Conservation (phyloP, 1,140 invertebrate genomes). For the Drosophila insularis region DNA sequence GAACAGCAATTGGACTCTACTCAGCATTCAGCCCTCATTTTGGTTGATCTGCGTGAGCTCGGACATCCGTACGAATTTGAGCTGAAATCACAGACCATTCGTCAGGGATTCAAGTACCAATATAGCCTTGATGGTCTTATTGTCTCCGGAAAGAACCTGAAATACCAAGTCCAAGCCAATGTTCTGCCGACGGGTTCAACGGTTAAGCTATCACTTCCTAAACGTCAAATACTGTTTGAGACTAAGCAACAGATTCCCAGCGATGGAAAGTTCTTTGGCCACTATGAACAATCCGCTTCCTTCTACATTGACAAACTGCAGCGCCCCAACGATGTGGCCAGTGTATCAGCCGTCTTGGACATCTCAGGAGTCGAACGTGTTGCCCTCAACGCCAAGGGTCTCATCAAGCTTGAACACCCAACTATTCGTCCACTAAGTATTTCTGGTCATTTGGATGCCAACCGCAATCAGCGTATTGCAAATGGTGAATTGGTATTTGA, state of each 20-base stretch:
- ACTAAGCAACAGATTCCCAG: constrained; percentile 82
- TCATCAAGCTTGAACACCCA: constrained; percentile 86
- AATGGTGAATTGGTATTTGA: constrained; percentile 85
- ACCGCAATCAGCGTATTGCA: constrained; percentile 78
- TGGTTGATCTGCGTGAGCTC: constrained; percentile 87
- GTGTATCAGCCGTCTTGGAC: constrained; percentile 47
- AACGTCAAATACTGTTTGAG: constrained; percentile 86
- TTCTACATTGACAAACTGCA: constrained; percentile 88
- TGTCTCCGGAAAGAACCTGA: constrained; percentile 86
- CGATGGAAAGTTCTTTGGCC: constrained; percentile 69
- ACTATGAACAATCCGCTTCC: constrained; percentile 83
- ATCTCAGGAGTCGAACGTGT: constrained; percentile 82
- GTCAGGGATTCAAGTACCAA: constrained; percentile 84
- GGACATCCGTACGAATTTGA: constrained; percentile 88
- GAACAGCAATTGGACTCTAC: constrained; percentile 65
- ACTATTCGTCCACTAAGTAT: constrained; percentile 85
- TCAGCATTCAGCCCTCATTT: constrained; percentile 84
- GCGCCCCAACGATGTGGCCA: constrained; percentile 85
- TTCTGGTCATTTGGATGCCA: constrained; percentile 82
- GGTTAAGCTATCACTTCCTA: constrained; percentile 85
- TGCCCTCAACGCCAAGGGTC: constrained; percentile 83
- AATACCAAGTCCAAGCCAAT: constrained; percentile 87
- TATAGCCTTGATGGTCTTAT: constrained; percentile 88
- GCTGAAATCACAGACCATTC: constrained; percentile 85
- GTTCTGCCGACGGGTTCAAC: constrained; percentile 85